phyloP scores from a whole-genome alignment of 2,113 vertebrate species.

The Nasalis larvatus region DNA sequence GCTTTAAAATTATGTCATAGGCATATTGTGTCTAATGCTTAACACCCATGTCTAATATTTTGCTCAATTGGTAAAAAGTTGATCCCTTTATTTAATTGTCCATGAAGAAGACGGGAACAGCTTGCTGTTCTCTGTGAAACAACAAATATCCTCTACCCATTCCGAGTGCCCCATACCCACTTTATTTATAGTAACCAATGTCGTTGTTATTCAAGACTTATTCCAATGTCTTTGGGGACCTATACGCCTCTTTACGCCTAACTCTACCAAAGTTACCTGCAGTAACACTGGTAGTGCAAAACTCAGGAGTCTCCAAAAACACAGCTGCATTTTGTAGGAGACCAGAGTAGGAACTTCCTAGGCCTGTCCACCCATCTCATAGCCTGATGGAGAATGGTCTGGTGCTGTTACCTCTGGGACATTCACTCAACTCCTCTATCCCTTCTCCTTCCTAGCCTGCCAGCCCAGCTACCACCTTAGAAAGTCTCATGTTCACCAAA shows the following conservation, averaged over 20 bases:
- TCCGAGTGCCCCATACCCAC: fast-evolving
- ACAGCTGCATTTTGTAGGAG: slow-evolving; percentile 85
- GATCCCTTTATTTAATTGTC: neutral
- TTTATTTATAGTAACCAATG: neutral
- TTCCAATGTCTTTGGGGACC: fast-evolving
- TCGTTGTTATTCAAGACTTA: neutral
- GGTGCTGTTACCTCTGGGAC: slow-evolving; percentile 90
- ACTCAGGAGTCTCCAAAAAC: neutral
- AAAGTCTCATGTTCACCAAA: neutral
- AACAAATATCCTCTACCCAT: neutral
- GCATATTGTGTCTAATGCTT: neutral
- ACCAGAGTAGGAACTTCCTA: slow-evolving; percentile 85
- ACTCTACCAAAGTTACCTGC: neutral
- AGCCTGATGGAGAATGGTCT: slow-evolving; percentile 88
- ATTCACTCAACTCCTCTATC: slow-evolving; percentile 83
- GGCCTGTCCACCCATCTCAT: slow-evolving; percentile 86
- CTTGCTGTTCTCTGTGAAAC: neutral
- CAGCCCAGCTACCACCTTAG: slow-evolving; percentile 49
- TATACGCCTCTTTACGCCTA: neutral
- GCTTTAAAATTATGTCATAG: neutral
- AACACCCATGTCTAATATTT: neutral
- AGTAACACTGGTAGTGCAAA: neutral
- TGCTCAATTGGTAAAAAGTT: neutral
- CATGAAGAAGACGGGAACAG: neutral
- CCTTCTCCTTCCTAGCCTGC: neutral